Evolutionary conservation across 2,797 vertebrate species (phyloP).

Genomic region (Protosalanx chinensis): DNA sequence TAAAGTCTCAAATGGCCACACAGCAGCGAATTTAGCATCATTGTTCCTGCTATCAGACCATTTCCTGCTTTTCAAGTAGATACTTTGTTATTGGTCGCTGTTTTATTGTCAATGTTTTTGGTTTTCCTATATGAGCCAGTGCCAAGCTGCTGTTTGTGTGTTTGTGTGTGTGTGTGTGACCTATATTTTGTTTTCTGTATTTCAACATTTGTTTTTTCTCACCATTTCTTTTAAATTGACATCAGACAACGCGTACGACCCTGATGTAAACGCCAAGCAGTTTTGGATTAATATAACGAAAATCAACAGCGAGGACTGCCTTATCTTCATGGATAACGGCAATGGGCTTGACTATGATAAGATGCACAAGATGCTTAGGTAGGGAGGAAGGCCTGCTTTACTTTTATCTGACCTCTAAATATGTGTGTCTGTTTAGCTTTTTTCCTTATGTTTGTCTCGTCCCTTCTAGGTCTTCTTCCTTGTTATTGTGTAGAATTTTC

Average conservation of each 20-base stretch:
- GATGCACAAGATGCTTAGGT: conserved; percentile 97
- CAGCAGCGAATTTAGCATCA: too few species aligned
- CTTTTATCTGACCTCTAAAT: not conserved
- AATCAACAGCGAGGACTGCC: conserved; percentile 73
- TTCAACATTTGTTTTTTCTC: not conserved
- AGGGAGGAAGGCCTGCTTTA: conserved; percentile 11
- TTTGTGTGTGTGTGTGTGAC: too few species aligned
- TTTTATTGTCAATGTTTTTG: too few species aligned
- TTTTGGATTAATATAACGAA: conserved; percentile 93
- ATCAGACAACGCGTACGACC: conserved; percentile 94
- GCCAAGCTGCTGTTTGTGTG: too few species aligned
- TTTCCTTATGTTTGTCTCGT: not conserved
- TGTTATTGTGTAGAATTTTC: too few species aligned
- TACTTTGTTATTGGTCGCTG: too few species aligned
- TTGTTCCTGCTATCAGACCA: too few species aligned
- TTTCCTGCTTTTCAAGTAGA: too few species aligned
- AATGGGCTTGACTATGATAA: conserved; percentile 83
- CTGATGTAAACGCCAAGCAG: conserved; percentile 90
- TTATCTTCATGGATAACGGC: conserved; percentile 91
- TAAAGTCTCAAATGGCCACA: too few species aligned
- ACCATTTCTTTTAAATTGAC: not conserved
- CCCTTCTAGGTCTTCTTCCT: conserved; percentile 12
- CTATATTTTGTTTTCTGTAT: not conserved
- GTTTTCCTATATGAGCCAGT: too few species aligned
- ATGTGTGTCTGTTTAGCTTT: not conserved